Base-by-base conservation (phyloP, 2,113 vertebrate species). In the Trochalopteron elliotii region DNA sequence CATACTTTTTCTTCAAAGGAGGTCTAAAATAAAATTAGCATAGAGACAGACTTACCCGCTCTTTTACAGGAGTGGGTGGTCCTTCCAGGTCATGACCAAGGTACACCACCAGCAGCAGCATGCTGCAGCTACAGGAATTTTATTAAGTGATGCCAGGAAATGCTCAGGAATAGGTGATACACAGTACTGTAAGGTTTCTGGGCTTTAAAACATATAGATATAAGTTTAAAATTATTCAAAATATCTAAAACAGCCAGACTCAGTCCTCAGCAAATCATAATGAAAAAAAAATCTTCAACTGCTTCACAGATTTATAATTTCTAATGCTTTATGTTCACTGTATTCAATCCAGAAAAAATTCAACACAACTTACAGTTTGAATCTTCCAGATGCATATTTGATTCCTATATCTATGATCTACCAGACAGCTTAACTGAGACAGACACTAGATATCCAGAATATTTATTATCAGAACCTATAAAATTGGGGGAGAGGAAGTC, bases 41-140 rank as follows among this genome's bases (percentile, higher is more conserved):
- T 55, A 85, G 87, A 92, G 67, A 65, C 52, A 84, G 78, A 93
- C 90, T 84, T 92, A 94, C 56, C 83, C 95, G 67, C 74, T 96
- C 37, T 85, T 53, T 50, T 44, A 39, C 85, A 96, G 91, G 96
- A 97, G 95, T 98, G 96, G 95, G 97, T 98, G 97, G 97, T 96
- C 97, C 83, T 97, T 96, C 74, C 61, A 97, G 97, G 94, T 97
- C 90, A 78, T 69, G 96, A 95, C 90, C 93, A 95, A 93, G 35
- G 31, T 56, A 83, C 61, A 49, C 23, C 78, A 78, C 33, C 28
- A 31, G 39, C 78, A 84, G 50, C 91, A 81, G 57, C 93, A 72
- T 31, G 35, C 28, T 81, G 49, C 59, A 75, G 33, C 87, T 80
- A 93, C 53, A 69, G 45, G 15, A 44, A 57, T 91, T 78, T 57